Conservation (phyloP, 2,888 invertebrate species). For the Mimas tiliae region DNA sequence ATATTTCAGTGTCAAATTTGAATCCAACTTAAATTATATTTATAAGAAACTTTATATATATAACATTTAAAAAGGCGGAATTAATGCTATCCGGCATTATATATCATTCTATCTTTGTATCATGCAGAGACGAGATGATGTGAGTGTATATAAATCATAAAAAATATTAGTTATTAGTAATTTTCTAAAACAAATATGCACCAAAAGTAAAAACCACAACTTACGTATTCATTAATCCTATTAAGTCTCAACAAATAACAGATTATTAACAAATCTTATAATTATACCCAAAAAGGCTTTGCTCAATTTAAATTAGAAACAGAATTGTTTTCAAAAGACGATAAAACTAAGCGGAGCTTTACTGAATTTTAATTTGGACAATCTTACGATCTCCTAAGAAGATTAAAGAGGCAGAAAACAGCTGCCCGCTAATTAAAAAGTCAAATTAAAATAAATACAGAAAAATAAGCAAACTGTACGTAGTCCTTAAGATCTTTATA, state of each 20-base stretch:
- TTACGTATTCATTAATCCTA: not conserved
- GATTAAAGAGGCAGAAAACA: conserved; percentile 66
- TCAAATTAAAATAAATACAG: conserved; percentile 67
- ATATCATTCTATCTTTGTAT: too few relatives aligned
- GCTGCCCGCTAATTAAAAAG: conserved; percentile 74
- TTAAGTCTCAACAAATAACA: conserved; percentile 8
- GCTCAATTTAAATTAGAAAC: conserved; percentile 56
- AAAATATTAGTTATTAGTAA: too few relatives aligned
- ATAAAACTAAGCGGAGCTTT: conserved; percentile 63
- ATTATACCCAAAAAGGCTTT: conserved; percentile 45
- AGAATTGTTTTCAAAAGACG: conserved; percentile 56
- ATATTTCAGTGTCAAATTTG: too few relatives aligned
- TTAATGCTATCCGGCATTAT: too few relatives aligned
- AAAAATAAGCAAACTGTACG: conserved; percentile 41
- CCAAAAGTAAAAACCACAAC: not conserved
- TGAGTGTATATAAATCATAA: too few relatives aligned
- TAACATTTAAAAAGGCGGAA: too few relatives aligned
- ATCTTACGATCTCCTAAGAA: conserved; percentile 73
- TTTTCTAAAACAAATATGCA: not conserved
- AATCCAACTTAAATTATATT: too few relatives aligned
- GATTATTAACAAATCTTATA: conserved; percentile 36
- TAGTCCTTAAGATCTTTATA: conserved; percentile 6
- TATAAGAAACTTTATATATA: too few relatives aligned
- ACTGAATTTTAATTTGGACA: conserved; percentile 72
- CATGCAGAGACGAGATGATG: too few relatives aligned